Evolutionary conservation across 2,797 vertebrate genomes (phyloP).

Genomic region (Parambassis ranga): DNA sequence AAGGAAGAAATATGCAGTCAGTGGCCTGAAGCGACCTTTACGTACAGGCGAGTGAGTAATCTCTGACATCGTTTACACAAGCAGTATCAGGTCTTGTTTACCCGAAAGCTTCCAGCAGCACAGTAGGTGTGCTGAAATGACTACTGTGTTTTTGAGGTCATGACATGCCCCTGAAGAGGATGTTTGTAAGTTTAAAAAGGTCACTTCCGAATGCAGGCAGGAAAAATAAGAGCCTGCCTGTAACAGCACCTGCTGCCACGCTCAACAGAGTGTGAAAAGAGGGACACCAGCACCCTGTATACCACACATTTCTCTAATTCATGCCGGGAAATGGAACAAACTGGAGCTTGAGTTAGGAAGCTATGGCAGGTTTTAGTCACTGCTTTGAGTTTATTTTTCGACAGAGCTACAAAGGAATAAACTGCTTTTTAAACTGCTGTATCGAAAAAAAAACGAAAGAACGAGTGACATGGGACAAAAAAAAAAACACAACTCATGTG

Average conservation of each 20-base stretch:
- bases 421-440: no score
- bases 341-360: no score
- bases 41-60: not conserved
- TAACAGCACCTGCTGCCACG: not conserved
- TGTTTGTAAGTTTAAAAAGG: conserved; percentile 49
- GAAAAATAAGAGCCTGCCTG: conserved; percentile 17
- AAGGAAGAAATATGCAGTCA: not conserved
- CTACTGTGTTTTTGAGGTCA: conserved; percentile 36
- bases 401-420: no score
- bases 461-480: no score
- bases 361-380: no score
- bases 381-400: no score
- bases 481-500: no score
- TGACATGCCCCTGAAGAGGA: conserved; percentile 31
- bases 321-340: not conserved
- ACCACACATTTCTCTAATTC: not conserved
- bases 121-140: conserved; percentile 20
- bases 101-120: conserved; percentile 11
- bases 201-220: conserved; percentile 27
- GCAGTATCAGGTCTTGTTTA: conserved; percentile 26
- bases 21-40: conserved; percentile 11
- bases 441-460: no score
- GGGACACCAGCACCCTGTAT: not conserved
- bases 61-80: not conserved
- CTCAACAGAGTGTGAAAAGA: not conserved